A percentile compares a stretch with the other conserved stretches of the same genome.
These are phyloP conservation scores for Linyphia triangularis DNA, from an alignment of 2,888 invertebrate genomes.

Conservation along the genomic window DNA sequence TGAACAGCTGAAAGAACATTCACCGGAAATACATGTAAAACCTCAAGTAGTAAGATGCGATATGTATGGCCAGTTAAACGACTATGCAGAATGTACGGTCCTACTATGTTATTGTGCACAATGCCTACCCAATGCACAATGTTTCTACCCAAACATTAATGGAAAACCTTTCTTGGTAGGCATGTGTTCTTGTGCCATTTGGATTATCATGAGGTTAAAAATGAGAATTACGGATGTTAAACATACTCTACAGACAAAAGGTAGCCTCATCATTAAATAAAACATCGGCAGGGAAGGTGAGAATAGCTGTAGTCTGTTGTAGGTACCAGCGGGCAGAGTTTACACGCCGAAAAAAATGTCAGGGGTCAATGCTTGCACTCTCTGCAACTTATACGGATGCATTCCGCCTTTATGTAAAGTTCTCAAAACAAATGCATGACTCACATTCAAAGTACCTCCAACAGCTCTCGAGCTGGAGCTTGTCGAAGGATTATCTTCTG, in stretches of 20 bases:
- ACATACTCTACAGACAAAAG: background rate
- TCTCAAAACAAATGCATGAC: too few relatives aligned
- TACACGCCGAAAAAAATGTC: background rate
- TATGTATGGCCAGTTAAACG: background rate
- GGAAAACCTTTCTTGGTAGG: slow-evolving; percentile 19
- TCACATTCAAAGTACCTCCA: background rate
- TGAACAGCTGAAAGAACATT: slow-evolving; percentile 2
- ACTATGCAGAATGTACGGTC: too few relatives aligned
- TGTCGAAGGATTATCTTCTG: slow-evolving; percentile 13
- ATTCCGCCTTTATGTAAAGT: background rate
- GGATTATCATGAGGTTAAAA: background rate
- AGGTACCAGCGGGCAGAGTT: slow-evolving; percentile 8
- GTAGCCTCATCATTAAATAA: background rate
- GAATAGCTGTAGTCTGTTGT: slow-evolving; percentile 34
- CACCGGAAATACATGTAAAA: background rate
- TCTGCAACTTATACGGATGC: background rate
- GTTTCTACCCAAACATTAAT: background rate
- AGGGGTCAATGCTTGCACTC: slow-evolving; percentile 5
- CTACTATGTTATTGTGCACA: background rate
- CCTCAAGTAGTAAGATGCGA: background rate
- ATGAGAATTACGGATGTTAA: too few relatives aligned
- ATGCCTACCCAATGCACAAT: too few relatives aligned
- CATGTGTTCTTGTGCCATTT: background rate
- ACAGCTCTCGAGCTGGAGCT: slow-evolving; percentile 29
- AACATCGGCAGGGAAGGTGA: background rate